Evolutionary conservation across 2,113 vertebrate species (phyloP).

Genomic region (Xerus inauris): DNA sequence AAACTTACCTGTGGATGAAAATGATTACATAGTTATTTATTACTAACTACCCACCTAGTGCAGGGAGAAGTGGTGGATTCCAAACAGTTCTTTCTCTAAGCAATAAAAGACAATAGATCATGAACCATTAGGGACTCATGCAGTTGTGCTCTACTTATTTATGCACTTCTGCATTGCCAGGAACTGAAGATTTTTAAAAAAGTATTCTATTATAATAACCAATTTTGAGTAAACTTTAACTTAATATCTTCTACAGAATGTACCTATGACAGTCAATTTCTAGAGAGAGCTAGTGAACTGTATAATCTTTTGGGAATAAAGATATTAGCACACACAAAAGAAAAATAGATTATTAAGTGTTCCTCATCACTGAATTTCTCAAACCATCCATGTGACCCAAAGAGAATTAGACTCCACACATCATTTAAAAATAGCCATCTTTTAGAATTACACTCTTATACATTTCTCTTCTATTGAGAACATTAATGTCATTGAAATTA

Average conservation of each 20-base stretch:
- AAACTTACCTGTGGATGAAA: neutral
- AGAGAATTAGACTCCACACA: neutral
- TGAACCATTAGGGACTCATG: neutral
- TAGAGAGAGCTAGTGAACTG: neutral
- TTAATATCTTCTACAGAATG: neutral
- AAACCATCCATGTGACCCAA: neutral
- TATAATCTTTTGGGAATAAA: neutral
- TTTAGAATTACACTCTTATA: neutral
- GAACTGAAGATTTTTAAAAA: neutral
- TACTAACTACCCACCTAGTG: neutral
- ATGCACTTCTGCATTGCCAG: neutral
- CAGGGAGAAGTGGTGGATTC: neutral
- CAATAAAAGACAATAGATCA: neutral
- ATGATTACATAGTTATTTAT: neutral
- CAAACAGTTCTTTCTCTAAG: neutral
- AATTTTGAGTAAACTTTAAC: slow-evolving; percentile 5
- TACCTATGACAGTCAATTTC: neutral
- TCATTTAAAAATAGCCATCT: neutral
- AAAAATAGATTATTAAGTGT: neutral
- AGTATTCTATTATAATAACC: neutral
- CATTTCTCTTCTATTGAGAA: neutral
- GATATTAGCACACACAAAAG: neutral
- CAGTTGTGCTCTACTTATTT: neutral
- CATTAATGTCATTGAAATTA: neutral
- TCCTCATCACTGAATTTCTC: neutral